Base-by-base conservation (phyloP, 2,797 vertebrate genomes). In the Vespertilio murinus region DNA sequence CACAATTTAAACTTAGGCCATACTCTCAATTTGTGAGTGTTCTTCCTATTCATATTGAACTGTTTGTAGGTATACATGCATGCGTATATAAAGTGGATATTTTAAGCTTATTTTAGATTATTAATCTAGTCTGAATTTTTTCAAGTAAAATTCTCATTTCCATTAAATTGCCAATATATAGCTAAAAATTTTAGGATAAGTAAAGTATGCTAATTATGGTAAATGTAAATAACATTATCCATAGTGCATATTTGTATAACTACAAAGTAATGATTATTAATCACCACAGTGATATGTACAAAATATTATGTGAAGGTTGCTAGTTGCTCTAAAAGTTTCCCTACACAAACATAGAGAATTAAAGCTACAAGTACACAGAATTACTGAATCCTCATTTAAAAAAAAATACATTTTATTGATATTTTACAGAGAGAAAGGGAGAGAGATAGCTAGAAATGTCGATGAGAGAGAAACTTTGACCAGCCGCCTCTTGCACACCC, bases 41-140 rank as follows among this genome's bases (percentile, higher is more conserved):
- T 86, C 11, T 89, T 71, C 78, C 20, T 40, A 40, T 67, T 88
- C 22, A 28, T 35, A 47, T 52, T 65, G 3, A 79, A 13, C 8
- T 59, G 82, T 94, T 88, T 78, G 85, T 3, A 91, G 38, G 35
- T 93, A 69, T 33, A 33, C 1, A 45, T 67, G 3, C 20, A 69
- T 87, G 14, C 4, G 5, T 83, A 64, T 81, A 70, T 82, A 59
- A 88, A 95, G 61, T 93, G 8, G 8, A 14, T 82, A 92, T 88
- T 92, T 91, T 85, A 91, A 59, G 6, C n/a, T 83, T 88, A 74
- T 35, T 88, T 95, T 84, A 25, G 30, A 42, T 91, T 95, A 16
- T 70, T 85, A 90, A 90, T 91, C 42, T 40, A 84, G 17, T 93
- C 30, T 93, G 30, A 74, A 13, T 25, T 92, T 96, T 96, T 86